A percentile compares a stretch with the other conserved stretches of the same genome.
Conservation (phyloP, 2,888 invertebrate genomes). For the Steinernema scapterisci region DNA sequence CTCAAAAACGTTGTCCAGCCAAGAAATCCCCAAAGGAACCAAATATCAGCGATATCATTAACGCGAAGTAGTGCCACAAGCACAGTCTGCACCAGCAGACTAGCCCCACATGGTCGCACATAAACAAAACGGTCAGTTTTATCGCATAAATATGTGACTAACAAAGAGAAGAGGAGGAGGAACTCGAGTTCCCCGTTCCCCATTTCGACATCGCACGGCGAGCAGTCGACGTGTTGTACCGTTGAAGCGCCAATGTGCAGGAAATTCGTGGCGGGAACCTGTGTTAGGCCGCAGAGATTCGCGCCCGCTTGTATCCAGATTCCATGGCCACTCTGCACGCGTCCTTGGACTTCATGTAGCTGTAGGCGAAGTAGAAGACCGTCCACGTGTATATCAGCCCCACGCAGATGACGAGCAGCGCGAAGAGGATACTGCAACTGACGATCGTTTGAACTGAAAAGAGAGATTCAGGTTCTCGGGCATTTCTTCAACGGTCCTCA, state of each 20-base stretch:
- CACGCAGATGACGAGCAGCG: slow-evolving; percentile 7
- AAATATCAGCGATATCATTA: no score
- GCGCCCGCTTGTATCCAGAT: background rate
- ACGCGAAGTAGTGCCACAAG: background rate
- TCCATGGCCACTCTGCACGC: background rate
- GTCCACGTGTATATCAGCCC: slow-evolving; percentile 11
- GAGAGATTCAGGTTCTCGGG: background rate
- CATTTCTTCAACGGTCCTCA: background rate
- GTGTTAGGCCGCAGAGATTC: background rate
- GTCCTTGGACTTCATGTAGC: background rate
- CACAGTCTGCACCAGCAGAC: background rate
- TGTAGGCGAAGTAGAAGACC: slow-evolving; percentile 13
- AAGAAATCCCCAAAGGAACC: no score
- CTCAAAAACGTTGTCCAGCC: no score
- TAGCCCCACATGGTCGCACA: background rate
- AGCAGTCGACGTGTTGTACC: background rate
- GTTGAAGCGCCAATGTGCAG: background rate
- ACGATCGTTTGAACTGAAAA: slow-evolving; percentile 19
- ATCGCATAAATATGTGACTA: background rate
- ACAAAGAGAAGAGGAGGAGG: background rate
- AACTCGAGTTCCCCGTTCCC: background rate
- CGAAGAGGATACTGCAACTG: slow-evolving; percentile 20
- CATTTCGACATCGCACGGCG: slow-evolving; percentile 2
- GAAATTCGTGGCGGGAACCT: background rate
- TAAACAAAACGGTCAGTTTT: background rate